These are phyloP conservation scores for Rhombomys opimus DNA, from an alignment of 2,113 vertebrate species.

Conservation along the genomic window DNA sequence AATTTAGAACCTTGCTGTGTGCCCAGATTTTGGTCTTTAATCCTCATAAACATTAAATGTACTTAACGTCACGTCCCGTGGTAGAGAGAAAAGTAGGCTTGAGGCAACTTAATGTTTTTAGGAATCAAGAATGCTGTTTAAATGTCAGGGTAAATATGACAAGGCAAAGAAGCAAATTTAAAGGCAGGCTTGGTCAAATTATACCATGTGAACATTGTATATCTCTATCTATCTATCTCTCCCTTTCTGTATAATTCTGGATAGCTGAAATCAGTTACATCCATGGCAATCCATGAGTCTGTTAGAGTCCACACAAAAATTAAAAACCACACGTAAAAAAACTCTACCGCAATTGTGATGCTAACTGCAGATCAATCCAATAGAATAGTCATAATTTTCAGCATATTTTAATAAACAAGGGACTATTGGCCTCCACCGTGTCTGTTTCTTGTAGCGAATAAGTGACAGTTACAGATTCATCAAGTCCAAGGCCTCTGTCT, in stretches of 20 bases:
- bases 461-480: background rate
- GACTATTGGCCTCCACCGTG: background rate
- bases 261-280: background rate
- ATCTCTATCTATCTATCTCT: background rate
- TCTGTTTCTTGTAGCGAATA: background rate
- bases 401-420: background rate
- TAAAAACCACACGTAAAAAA: background rate
- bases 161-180: background rate
- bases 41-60: constrained; percentile 31
- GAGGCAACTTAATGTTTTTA: constrained; percentile 18
- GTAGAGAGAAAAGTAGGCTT: constrained; percentile 10
- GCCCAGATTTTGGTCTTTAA: constrained; percentile 41
- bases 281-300: background rate
- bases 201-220: background rate
- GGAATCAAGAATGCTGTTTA: constrained; percentile 7
- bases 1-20: background rate
- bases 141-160: background rate
- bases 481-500: background rate
- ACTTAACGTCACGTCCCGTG: background rate
- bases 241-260: background rate
- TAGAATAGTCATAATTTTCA: background rate
- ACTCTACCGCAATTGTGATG: background rate
- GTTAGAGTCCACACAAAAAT: background rate
- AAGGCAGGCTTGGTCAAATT: background rate
- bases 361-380: background rate